Conservation (phyloP, 2,888 invertebrate genomes). For the Torymus tubicola region DNA sequence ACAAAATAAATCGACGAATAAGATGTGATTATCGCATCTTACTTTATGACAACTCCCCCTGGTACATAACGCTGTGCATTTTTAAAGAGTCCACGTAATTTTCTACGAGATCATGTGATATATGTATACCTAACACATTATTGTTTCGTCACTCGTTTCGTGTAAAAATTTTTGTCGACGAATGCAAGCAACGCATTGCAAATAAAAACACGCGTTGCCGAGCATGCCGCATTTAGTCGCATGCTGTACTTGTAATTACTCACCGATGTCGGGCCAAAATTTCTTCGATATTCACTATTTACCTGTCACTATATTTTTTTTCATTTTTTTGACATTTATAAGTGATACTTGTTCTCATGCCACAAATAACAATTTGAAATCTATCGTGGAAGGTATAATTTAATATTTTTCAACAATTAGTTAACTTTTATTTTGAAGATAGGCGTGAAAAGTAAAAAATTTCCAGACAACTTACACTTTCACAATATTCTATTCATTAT, state of each 20-base stretch:
- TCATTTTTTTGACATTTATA: constrained; percentile 35
- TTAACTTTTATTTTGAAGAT: neutral
- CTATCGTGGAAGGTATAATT: constrained; percentile 38
- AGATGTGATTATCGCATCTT: no score
- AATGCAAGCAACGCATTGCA: constrained; percentile 21
- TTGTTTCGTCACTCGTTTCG: constrained; percentile 20
- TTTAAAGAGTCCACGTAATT: constrained; percentile 30
- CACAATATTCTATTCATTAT: no score
- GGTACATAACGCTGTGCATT: neutral
- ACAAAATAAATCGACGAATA: no score
- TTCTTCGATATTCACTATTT: constrained; percentile 30
- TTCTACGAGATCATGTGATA: constrained; percentile 23
- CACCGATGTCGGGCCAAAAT: constrained; percentile 35
- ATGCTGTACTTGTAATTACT: constrained; percentile 25
- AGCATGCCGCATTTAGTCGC: constrained; percentile 28
- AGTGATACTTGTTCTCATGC: constrained; percentile 19
- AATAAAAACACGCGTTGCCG: constrained; percentile 24
- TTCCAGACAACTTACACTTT: neutral
- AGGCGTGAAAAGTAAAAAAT: neutral
- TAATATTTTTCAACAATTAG: constrained; percentile 1
- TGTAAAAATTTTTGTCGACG: constrained; percentile 38
- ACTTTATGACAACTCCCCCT: neutral
- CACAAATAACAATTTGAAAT: constrained; percentile 18
- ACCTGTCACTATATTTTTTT: constrained; percentile 22
- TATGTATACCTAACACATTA: neutral